These are phyloP conservation scores for Brachypterus glaber DNA, from an alignment of 2,888 invertebrate genomes.

Conservation along the genomic window DNA sequence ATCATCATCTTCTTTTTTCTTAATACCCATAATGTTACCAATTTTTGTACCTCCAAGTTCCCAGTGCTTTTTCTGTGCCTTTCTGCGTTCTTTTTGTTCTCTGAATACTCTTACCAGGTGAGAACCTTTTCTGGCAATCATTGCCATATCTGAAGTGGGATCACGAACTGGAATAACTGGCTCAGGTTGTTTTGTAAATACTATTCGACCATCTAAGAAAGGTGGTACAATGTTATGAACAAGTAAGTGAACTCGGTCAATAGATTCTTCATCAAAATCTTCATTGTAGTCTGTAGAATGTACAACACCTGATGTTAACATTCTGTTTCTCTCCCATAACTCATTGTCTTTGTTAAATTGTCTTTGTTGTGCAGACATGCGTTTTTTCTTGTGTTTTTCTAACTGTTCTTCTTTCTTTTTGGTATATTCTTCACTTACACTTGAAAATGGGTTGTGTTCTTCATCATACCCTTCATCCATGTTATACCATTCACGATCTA, in stretches of 20 bases:
- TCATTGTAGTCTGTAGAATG: slow-evolving; percentile 80
- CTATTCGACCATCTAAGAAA: slow-evolving; percentile 95
- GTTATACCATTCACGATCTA: slow-evolving; percentile 96
- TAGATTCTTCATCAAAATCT: slow-evolving; percentile 91
- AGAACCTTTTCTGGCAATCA: slow-evolving; percentile 90
- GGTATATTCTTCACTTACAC: slow-evolving; percentile 84
- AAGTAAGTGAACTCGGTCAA: slow-evolving; percentile 88
- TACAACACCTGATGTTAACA: slow-evolving; percentile 92
- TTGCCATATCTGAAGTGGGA: slow-evolving; percentile 95
- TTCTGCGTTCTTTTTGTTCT: slow-evolving; percentile 93
- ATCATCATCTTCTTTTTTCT: slow-evolving; percentile 67
- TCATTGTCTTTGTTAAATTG: slow-evolving; percentile 99
- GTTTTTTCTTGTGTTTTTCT: slow-evolving; percentile 80
- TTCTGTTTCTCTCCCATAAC: slow-evolving; percentile 96
- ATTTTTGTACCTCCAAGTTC: slow-evolving; percentile 93
- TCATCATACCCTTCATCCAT: slow-evolving; percentile 90
- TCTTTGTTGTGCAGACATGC: slow-evolving; percentile 89
- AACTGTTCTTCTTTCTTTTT: slow-evolving; percentile 88
- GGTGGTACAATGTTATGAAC: slow-evolving; percentile 99
- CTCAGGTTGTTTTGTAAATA: slow-evolving; percentile 98
- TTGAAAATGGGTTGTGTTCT: slow-evolving; percentile 86
- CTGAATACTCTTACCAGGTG: slow-evolving; percentile 80
- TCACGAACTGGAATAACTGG: slow-evolving; percentile 97
- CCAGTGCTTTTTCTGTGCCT: slow-evolving; percentile 98
- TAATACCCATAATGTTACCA: slow-evolving; percentile 95